Evolutionary conservation across 2,113 vertebrate species (phyloP).

Genomic region (Syrmaticus mikado): DNA sequence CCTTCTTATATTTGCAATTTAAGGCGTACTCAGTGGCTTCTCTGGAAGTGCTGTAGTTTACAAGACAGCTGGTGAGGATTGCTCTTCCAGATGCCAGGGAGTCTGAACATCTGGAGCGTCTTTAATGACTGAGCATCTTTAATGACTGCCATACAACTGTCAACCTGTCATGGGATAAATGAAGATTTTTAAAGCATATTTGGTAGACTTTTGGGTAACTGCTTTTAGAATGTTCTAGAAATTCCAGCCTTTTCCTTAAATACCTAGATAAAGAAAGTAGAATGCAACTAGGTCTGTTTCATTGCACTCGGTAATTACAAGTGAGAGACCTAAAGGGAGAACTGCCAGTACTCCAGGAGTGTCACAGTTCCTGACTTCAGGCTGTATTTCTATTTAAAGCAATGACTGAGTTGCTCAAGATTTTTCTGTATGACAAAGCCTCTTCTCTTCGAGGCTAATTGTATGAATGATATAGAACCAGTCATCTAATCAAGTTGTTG

Average conservation of each 20-base stretch:
- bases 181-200: neutral
- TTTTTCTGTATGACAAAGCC: neutral
- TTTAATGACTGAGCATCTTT: neutral
- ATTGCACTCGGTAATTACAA: neutral
- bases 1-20: neutral
- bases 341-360: neutral
- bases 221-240: neutral
- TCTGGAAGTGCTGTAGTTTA: neutral
- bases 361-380: neutral
- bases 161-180: slow-evolving; percentile 20
- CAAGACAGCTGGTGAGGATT: slow-evolving; percentile 1
- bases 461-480: neutral
- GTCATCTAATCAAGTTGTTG: neutral
- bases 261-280: neutral
- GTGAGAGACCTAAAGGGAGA: neutral
- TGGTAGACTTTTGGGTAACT: neutral
- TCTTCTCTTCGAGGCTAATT: neutral
- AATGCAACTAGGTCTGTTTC: neutral
- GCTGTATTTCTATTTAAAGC: neutral
- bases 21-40: neutral
- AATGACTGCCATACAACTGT: slow-evolving; percentile 19
- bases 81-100: neutral
- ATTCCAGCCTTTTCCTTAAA: neutral
- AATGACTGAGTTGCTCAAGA: neutral
- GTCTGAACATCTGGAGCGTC: neutral